Evolutionary conservation across 2,113 vertebrate species (phyloP).

Genomic region (Tinamus guttatus): DNA sequence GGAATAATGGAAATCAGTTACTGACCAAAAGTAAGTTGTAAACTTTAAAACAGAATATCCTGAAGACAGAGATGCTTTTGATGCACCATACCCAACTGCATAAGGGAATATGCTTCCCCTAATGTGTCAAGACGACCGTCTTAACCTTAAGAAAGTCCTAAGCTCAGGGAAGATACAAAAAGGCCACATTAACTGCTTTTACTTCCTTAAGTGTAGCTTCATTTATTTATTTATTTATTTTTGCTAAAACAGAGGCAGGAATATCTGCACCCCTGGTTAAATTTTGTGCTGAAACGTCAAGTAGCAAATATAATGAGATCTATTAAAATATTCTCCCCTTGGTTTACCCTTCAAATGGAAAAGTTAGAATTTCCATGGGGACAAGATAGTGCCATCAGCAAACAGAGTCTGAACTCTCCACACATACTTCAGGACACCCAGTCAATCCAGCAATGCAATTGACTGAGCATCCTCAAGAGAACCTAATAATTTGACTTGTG

Average conservation of each 20-base stretch:
- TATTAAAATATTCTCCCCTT: not conserved
- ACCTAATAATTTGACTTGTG: not conserved
- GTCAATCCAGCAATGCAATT: not conserved
- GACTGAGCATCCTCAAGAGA: not conserved
- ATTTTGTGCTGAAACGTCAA: not conserved
- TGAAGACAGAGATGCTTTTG: not conserved
- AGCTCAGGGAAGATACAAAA: not conserved
- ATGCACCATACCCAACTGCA: not conserved
- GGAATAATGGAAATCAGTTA: not conserved
- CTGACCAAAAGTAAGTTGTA: not conserved
- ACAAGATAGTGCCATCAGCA: not conserved
- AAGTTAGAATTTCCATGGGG: not conserved
- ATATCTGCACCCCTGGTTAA: not conserved
- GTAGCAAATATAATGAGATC: not conserved
- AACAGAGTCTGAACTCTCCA: not conserved
- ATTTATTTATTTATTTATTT: not conserved
- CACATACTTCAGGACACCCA: not conserved
- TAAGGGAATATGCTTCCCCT: not conserved
- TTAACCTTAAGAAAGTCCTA: not conserved
- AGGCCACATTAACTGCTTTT: not conserved
- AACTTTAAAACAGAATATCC: not conserved
- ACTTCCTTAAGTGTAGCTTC: not conserved
- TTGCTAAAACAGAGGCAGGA: not conserved
- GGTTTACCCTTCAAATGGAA: not conserved
- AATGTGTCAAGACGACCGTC: not conserved